Base-by-base conservation (phyloP, 2,797 vertebrate genomes). In the Sitta carolinensis region DNA sequence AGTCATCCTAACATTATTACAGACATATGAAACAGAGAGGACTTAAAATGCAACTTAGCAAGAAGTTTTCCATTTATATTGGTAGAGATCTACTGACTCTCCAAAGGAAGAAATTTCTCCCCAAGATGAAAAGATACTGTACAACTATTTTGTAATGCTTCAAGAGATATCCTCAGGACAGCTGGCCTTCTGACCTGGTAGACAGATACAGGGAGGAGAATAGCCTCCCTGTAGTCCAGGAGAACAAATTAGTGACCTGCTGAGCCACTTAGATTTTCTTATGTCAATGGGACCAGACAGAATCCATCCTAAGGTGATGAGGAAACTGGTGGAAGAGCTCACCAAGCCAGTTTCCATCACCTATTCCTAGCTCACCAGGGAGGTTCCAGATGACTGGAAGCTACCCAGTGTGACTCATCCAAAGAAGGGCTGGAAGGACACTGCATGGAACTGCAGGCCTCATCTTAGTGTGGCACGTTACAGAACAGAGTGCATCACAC, bases 1-100 rank as follows among this genome's bases (percentile, higher is more conserved):
- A 95, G 95, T 80, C 42, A 70, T 78, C 16, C 16, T 51, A 90
- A 30, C 23, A 38, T 72, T 92, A 73, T 62, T 90, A 85, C 40
- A 76, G 40, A 34, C 72, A 61, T 73, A 26, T 78, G 25, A 92
- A 93, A 84, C 12, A 78, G 62, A 90, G 16, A 63, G 70, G 1
- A 62, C 67, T 90, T 80, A 83, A 94, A 92, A 89, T 45, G n/a
- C 8, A 81, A 9, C 16, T 69, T 16, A 82, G 8, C 7, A 81
- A 80, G 77, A 42, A 55, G 3, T 15, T 93, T 87, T 81, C 25
- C 5, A 25, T 63, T 81, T 79, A 20, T 51, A 76, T 63, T 40
- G 74, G 34, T 5, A 74, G 47, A 74, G 10, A 26, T 74, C 14
- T 85, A 11, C 47, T 51, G 34, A 38, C 4, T 63, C 25, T 36